phyloP scores from a whole-genome alignment of 1,140 invertebrate genomes.

The Epicauta chinensis region DNA sequence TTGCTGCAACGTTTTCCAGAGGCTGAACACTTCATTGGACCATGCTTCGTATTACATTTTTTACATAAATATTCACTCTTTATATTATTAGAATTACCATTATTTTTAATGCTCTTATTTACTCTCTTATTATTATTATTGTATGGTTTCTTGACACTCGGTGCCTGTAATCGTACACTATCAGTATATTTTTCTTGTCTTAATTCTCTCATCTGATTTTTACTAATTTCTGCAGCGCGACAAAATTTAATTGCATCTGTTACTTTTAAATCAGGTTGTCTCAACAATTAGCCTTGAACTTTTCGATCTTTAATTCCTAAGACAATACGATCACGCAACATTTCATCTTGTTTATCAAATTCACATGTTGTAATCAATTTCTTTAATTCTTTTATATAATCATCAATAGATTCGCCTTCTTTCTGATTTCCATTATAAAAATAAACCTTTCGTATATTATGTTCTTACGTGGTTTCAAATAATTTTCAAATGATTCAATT shows the following conservation, averaged over 20 bases:
- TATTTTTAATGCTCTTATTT: slow-evolving; percentile 1
- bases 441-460: slow-evolving; percentile 21
- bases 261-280: slow-evolving; percentile 32
- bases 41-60: slow-evolving; percentile 10
- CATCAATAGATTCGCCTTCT: slow-evolving; percentile 31
- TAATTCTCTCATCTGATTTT: slow-evolving; percentile 3
- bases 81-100: neutral
- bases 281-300: slow-evolving; percentile 31
- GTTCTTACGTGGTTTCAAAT: slow-evolving; percentile 26
- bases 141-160: neutral
- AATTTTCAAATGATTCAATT: slow-evolving; percentile 23
- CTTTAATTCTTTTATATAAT: slow-evolving; percentile 28
- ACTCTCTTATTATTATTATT: neutral
- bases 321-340: slow-evolving; percentile 36
- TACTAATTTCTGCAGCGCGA: slow-evolving; percentile 1
- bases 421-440: slow-evolving; percentile 28
- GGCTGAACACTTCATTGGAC: slow-evolving; percentile 1
- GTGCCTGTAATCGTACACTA: neutral
- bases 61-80: neutral
- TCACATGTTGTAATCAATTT: slow-evolving; percentile 27
- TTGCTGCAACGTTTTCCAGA: slow-evolving; percentile 8
- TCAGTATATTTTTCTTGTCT: neutral
- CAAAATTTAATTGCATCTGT: slow-evolving; percentile 23
- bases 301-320: too few relatives aligned
- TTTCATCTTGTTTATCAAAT: slow-evolving; percentile 29